Percentiles rank a stretch among this genome's conserved stretches.
These are phyloP conservation scores for Amyelois transitella DNA, from an alignment of 1,140 invertebrate genomes.

Conservation along the genomic window DNA sequence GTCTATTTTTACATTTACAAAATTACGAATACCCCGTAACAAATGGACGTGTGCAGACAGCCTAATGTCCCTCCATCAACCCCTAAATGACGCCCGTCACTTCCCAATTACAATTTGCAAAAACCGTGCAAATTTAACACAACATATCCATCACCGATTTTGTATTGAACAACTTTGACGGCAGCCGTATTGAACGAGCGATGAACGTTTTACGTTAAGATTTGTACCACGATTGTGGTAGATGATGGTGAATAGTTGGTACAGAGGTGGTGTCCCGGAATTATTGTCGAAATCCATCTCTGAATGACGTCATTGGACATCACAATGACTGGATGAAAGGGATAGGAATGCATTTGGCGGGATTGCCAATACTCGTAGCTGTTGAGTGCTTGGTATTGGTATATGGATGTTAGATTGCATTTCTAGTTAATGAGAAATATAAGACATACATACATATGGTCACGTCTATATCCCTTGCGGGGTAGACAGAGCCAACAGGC, in stretches of 20 bases:
- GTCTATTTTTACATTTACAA: slow-evolving; percentile 55
- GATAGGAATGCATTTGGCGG: slow-evolving; percentile 25
- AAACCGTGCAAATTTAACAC: slow-evolving; percentile 3
- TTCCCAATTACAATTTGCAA: slow-evolving; percentile 41
- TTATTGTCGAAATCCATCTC: slow-evolving; percentile 67
- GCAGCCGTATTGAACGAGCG: slow-evolving; percentile 5
- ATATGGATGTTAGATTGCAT: neutral
- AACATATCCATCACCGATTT: slow-evolving; percentile 27
- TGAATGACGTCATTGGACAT: slow-evolving; percentile 66
- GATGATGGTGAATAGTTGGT: slow-evolving; percentile 3
- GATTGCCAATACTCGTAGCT: neutral
- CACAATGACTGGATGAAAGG: slow-evolving; percentile 62
- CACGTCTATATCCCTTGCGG: too few relatives aligned
- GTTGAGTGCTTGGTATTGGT: neutral
- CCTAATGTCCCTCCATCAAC: slow-evolving; percentile 64
- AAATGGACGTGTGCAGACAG: slow-evolving; percentile 61
- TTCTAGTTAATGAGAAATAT: neutral
- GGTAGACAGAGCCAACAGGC: too few relatives aligned
- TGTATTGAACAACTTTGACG: neutral
- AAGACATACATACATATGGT: too few relatives aligned
- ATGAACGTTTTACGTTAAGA: slow-evolving; percentile 16
- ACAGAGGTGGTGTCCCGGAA: slow-evolving; percentile 44
- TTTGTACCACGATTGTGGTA: neutral
- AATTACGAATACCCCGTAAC: slow-evolving; percentile 54
- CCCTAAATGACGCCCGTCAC: slow-evolving; percentile 66